Evolutionary conservation across 1,140 invertebrate genomes (phyloP).

Genomic region (Mycetomoellerius zeteki): DNA sequence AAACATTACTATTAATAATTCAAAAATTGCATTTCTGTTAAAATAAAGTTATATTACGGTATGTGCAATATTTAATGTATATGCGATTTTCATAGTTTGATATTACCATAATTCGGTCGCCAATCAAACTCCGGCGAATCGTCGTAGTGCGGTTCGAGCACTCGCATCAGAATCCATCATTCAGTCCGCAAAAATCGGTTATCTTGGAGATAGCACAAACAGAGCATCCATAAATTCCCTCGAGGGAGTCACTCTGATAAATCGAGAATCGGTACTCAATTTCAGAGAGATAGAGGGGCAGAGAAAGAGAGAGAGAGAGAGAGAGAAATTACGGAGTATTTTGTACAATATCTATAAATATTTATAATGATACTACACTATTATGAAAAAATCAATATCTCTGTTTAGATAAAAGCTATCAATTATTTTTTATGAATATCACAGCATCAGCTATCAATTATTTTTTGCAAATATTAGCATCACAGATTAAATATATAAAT

Average conservation of each 20-base stretch:
- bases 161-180: constrained; percentile 48
- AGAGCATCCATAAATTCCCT: constrained; percentile 47
- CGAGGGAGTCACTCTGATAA: constrained; percentile 51
- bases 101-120: constrained; percentile 27
- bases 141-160: constrained; percentile 1
- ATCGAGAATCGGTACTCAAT: constrained; percentile 56
- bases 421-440: not conserved
- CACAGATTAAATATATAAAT: not conserved
- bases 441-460: not conserved
- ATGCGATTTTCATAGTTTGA: not conserved
- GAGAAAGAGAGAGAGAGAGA: not conserved
- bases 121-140: constrained; percentile 35
- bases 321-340: constrained; percentile 42
- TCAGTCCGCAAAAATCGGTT: constrained; percentile 16
- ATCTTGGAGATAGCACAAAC: constrained; percentile 29
- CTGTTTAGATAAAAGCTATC: not conserved
- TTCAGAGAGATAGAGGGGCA: not conserved
- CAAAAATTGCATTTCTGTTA: not conserved
- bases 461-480: not conserved
- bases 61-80: not conserved
- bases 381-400: not conserved
- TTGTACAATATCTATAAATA: constrained; percentile 17
- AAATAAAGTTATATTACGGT: not conserved
- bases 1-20: too few relatives aligned
- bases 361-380: constrained; percentile 8